A percentile compares a stretch with the other conserved stretches of the same genome.
Conservation (phyloP, 2,888 invertebrate species). For the Panzeria rudis region DNA sequence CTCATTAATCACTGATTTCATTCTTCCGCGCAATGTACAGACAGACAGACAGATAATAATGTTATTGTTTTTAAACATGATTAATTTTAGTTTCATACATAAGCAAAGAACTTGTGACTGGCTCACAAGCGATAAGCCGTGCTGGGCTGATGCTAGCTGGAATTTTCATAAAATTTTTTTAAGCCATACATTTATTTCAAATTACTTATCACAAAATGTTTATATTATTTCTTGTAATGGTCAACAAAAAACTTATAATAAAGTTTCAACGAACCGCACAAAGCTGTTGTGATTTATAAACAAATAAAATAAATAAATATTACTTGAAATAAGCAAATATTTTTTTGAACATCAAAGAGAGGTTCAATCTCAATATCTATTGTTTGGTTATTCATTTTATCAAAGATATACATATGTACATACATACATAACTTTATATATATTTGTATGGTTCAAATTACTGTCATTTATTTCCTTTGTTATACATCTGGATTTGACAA, state of each 20-base stretch:
- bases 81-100: constrained; percentile 6
- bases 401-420: no score
- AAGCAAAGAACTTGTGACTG: constrained; percentile 22
- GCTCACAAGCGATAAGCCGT: constrained; percentile 25
- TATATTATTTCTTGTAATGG: not conserved
- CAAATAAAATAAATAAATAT: no score
- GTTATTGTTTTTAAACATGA: constrained; percentile 37
- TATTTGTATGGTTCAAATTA: no score
- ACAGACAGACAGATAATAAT: constrained; percentile 30
- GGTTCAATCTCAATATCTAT: no score
- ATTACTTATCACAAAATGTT: not conserved
- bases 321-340: no score
- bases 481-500: no score
- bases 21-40: constrained; percentile 6
- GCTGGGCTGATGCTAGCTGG: not conserved
- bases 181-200: not conserved
- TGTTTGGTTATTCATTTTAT: no score
- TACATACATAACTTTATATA: no score
- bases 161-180: constrained; percentile 9
- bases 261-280: no score
- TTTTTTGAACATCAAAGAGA: no score
- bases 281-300: no score
- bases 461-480: no score
- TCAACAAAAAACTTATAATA: not conserved
- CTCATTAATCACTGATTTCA: constrained; percentile 21